These are phyloP conservation scores for Agrypnus murinus DNA, from an alignment of 2,888 invertebrate genomes.

Conservation along the genomic window DNA sequence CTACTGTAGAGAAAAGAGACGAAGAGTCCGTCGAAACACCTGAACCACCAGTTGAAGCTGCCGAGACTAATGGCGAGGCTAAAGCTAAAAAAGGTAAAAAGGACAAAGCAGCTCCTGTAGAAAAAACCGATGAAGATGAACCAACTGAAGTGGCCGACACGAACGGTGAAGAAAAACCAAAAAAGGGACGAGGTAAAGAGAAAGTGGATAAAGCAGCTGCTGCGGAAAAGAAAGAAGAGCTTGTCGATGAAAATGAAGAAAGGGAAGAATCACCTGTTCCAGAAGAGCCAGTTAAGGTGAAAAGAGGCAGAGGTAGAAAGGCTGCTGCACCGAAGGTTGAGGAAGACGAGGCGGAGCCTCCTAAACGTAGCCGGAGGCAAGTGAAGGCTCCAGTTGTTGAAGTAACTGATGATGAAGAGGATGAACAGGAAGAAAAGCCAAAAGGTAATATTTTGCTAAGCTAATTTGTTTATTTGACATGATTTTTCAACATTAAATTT, in stretches of 20 bases:
- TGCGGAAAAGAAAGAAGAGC: no score
- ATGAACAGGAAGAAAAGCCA: not conserved
- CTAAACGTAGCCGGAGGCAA: not conserved
- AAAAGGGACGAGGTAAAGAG: no score
- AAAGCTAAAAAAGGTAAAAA: not conserved
- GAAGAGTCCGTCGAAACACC: no score
- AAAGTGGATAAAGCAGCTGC: conserved; percentile 24
- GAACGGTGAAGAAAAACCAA: no score
- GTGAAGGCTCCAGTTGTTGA: not conserved
- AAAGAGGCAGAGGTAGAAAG: conserved; percentile 58
- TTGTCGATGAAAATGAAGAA: conserved; percentile 59
- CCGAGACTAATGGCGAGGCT: not conserved
- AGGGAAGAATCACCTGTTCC: conserved; percentile 62
- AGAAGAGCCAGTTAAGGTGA: not conserved
- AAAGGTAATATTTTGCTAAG: not conserved
- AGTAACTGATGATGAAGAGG: not conserved
- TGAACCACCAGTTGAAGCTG: not conserved
- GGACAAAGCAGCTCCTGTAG: conserved; percentile 49
- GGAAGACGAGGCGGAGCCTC: conserved; percentile 55
- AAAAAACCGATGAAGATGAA: conserved; percentile 64
- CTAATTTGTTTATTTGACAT: no score
- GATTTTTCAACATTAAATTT: no score
- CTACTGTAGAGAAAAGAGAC: not conserved
- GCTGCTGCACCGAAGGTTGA: no score
- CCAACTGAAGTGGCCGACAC: conserved; percentile 57